Evolutionary conservation across 2,888 invertebrate species (phyloP).

Genomic region (Meloe dianella): DNA sequence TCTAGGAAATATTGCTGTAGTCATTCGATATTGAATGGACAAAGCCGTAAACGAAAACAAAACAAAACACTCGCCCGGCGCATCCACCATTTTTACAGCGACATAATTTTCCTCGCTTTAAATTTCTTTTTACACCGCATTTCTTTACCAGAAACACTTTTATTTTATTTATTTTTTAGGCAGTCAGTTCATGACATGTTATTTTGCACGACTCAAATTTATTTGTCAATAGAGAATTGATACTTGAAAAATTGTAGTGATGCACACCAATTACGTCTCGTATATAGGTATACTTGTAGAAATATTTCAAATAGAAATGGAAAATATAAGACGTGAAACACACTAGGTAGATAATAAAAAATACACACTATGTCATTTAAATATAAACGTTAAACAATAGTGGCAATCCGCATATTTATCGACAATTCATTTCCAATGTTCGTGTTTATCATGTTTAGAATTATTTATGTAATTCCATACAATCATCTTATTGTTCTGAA

Average conservation of each 20-base stretch:
- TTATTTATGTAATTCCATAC: background rate
- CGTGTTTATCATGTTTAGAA: background rate
- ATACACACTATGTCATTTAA: background rate
- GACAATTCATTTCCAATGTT: constrained; percentile 1
- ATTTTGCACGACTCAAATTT: no score
- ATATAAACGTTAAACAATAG: background rate
- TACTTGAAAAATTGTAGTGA: no score
- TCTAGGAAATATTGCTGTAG: background rate
- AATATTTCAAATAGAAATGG: no score
- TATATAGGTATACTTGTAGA: no score
- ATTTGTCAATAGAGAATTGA: no score
- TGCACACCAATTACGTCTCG: no score
- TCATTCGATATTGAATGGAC: background rate
- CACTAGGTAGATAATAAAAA: no score
- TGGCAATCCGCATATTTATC: constrained; percentile 2
- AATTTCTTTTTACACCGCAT: no score
- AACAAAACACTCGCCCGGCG: background rate
- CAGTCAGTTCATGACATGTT: no score
- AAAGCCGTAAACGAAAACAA: background rate
- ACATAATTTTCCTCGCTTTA: background rate
- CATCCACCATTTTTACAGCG: background rate
- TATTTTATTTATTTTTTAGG: no score
- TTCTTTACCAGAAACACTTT: no score
- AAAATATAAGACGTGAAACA: no score
- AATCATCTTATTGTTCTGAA: background rate